Evolutionary conservation across 2,888 invertebrate species (phyloP).

Genomic region (Cremastinae sp.): DNA sequence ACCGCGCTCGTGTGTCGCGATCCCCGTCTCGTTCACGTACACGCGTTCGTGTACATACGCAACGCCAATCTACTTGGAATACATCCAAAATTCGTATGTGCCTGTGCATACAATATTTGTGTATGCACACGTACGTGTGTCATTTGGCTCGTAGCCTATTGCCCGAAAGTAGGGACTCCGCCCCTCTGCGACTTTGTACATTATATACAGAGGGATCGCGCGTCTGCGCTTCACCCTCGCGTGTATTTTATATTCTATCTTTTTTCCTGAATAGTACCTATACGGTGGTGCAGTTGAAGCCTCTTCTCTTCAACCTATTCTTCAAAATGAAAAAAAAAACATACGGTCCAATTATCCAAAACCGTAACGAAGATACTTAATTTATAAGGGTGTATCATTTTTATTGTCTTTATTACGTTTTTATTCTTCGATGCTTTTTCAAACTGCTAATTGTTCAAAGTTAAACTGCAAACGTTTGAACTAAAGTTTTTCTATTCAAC

Average conservation of each 20-base stretch:
- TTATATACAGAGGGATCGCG: neutral
- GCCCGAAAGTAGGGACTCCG: conserved; percentile 28
- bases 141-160: conserved; percentile 6
- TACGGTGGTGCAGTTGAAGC: too few species aligned
- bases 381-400: too few species aligned
- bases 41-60: neutral
- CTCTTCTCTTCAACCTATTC: neutral
- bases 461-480: too few species aligned
- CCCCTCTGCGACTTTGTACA: conserved; percentile 21
- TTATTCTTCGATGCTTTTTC: too few species aligned
- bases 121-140: neutral
- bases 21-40: neutral
- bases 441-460: too few species aligned
- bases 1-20: neutral
- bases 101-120: neutral
- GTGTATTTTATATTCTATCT: neutral
- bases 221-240: conserved; percentile 26
- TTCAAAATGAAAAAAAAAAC: neutral
- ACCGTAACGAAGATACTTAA: too few species aligned
- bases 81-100: conserved; percentile 60
- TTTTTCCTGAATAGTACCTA: neutral
- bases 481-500: too few species aligned
- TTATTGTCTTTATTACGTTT: too few species aligned
- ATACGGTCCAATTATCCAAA: neutral
- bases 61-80: conserved; percentile 62